Evolutionary conservation across 1,140 invertebrate species (phyloP).

Genomic region (Linepithema humile): DNA sequence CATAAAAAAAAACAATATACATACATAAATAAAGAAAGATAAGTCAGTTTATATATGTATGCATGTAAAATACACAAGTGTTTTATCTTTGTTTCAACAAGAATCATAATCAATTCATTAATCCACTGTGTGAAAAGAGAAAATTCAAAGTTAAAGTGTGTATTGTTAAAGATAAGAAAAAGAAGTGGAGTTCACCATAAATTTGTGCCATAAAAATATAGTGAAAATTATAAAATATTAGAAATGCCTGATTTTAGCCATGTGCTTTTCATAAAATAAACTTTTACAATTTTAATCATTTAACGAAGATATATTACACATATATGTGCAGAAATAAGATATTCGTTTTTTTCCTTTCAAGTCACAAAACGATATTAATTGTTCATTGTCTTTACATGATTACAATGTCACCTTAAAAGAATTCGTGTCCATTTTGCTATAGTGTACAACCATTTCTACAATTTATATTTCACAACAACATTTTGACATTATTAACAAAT

Average conservation of each 20-base stretch:
- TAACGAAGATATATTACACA: not conserved
- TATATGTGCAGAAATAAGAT: not conserved
- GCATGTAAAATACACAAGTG: slow-evolving; percentile 7
- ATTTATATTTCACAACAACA: slow-evolving; percentile 29
- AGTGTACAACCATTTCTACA: not conserved
- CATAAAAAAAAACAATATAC: slow-evolving; percentile 13
- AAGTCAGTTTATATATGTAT: slow-evolving; percentile 22
- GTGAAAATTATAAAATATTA: slow-evolving; percentile 22
- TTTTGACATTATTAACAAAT: slow-evolving; percentile 55
- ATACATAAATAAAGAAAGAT: not conserved
- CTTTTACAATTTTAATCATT: not conserved
- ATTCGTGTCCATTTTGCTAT: not conserved
- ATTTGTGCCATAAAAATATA: slow-evolving; percentile 26
- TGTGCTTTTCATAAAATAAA: not conserved
- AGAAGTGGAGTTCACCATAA: slow-evolving; percentile 27
- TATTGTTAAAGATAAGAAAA: slow-evolving; percentile 12
- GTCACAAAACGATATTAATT: not conserved
- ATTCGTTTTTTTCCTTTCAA: slow-evolving; percentile 21
- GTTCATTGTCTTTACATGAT: slow-evolving; percentile 12
- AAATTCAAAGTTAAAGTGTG: not conserved
- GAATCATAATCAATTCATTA: slow-evolving; percentile 8
- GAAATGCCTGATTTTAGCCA: not conserved
- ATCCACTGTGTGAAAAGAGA: not conserved
- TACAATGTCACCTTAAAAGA: slow-evolving; percentile 31
- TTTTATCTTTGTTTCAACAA: slow-evolving; percentile 13